These are phyloP conservation scores for Ecliptopera silaceata DNA, from an alignment of 2,888 invertebrate species.

Conservation along the genomic window DNA sequence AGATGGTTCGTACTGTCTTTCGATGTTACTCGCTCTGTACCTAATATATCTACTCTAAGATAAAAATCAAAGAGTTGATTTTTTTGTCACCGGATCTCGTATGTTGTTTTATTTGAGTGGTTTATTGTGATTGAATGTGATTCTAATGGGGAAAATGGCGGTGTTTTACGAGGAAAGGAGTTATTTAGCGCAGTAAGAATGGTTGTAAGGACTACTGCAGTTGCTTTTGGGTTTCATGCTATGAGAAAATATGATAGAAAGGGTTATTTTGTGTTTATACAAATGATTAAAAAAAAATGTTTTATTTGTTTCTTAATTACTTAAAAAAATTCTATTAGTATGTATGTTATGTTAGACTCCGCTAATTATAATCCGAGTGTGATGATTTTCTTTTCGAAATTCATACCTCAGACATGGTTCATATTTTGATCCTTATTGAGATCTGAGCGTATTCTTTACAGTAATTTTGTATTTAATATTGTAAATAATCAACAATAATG, in stretches of 20 bases:
- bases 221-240: constrained; percentile 6
- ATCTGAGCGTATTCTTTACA: too few species aligned
- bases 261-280: background rate
- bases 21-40: background rate
- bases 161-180: constrained; percentile 29
- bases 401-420: too few species aligned
- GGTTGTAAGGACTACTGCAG: constrained; percentile 15
- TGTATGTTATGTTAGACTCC: too few species aligned
- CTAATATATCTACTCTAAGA: background rate
- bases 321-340: too few species aligned
- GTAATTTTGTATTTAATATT: too few species aligned
- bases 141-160: constrained; percentile 39
- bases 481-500: too few species aligned
- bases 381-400: too few species aligned
- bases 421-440: too few species aligned
- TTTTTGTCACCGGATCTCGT: constrained; percentile 49
- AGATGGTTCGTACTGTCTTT: background rate
- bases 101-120: constrained; percentile 48
- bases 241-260: background rate
- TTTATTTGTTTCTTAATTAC: too few species aligned
- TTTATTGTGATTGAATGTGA: constrained; percentile 46
- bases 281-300: background rate
- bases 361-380: too few species aligned
- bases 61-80: constrained; percentile 54
- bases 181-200: constrained; percentile 26